Conservation (phyloP, 2,113 vertebrate species). For the Elephantulus edwardii region DNA sequence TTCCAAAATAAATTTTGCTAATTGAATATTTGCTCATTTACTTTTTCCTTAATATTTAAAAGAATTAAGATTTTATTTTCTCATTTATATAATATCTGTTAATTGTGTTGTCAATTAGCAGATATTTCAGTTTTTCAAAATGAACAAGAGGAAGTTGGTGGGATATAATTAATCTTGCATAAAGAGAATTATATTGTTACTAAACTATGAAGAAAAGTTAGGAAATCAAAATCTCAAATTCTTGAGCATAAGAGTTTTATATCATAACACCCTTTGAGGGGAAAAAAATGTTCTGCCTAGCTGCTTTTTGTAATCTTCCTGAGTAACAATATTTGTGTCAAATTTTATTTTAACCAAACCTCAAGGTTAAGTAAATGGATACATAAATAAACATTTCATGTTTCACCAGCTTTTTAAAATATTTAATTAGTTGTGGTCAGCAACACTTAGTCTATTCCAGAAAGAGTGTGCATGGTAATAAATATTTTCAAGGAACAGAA, state of each 20-base stretch:
- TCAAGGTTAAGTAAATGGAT: conserved; percentile 57
- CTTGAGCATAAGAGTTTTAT: neutral
- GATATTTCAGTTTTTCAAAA: conserved; percentile 49
- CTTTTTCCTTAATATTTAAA: conserved; percentile 27
- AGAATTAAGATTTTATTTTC: conserved; percentile 43
- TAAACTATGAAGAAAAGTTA: conserved; percentile 14
- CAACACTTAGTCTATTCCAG: conserved; percentile 48
- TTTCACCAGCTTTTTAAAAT: conserved; percentile 33
- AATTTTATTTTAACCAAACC: conserved; percentile 46
- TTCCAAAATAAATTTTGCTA: neutral
- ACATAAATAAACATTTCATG: conserved; percentile 61
- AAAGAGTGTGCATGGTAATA: conserved; percentile 37
- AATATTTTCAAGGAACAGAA: conserved; percentile 68
- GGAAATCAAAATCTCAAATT: conserved; percentile 39
- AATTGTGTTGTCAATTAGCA: neutral
- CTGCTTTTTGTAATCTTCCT: conserved; percentile 24
- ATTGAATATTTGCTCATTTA: neutral
- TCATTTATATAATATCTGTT: neutral
- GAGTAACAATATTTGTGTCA: neutral
- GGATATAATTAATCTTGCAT: conserved; percentile 19
- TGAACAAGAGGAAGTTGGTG: conserved; percentile 8
- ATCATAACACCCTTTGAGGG: conserved; percentile 5
- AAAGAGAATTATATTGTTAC: conserved; percentile 1
- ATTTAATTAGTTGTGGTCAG: conserved; percentile 57
- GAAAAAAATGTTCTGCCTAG: conserved; percentile 6